A percentile compares a stretch with the other conserved stretches of the same genome.
These are phyloP conservation scores for Orchesellides sinensis DNA, from an alignment of 2,888 invertebrate genomes.

Conservation along the genomic window DNA sequence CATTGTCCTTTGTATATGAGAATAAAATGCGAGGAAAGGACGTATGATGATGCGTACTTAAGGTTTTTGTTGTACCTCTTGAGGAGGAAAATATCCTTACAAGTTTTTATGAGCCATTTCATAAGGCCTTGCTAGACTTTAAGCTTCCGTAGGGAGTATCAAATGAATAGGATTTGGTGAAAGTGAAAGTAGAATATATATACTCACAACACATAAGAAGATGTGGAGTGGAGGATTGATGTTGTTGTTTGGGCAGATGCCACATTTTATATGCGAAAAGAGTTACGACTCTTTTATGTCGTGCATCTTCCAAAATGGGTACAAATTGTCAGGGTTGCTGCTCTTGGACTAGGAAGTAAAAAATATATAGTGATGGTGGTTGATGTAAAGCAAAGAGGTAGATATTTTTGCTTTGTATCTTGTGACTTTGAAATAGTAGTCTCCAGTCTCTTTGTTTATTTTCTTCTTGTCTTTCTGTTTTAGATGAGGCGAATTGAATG, in stretches of 20 bases:
- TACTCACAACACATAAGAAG: slow-evolving; percentile 7
- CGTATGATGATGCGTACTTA: slow-evolving; percentile 13
- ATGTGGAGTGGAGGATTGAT: slow-evolving; percentile 46
- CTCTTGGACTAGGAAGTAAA: slow-evolving; percentile 14
- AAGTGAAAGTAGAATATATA: slow-evolving; percentile 36
- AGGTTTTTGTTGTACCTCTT: slow-evolving; percentile 18
- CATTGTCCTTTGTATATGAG: slow-evolving; percentile 12
- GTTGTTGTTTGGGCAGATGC: slow-evolving; percentile 66
- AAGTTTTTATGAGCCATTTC: slow-evolving; percentile 64
- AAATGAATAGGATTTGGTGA: slow-evolving; percentile 64
- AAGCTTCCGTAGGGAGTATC: slow-evolving; percentile 63
- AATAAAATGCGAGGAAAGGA: slow-evolving; percentile 5
- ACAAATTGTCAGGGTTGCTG: slow-evolving; percentile 61
- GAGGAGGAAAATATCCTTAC: slow-evolving; percentile 25
- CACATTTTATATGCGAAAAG: slow-evolving; percentile 63
- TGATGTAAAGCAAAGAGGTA: slow-evolving; percentile 6
- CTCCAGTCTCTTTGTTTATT: slow-evolving; percentile 17
- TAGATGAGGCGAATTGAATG: slow-evolving; percentile 45
- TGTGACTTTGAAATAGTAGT: slow-evolving; percentile 54
- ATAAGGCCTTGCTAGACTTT: slow-evolving; percentile 62
- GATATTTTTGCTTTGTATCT: slow-evolving; percentile 26
- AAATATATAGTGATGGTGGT: background rate
- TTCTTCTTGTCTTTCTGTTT: too few species aligned
- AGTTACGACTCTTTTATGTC: slow-evolving; percentile 63
- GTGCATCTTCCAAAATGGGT: slow-evolving; percentile 55